phyloP scores from a whole-genome alignment of 2,113 vertebrate genomes.

The Silurus glanis region DNA sequence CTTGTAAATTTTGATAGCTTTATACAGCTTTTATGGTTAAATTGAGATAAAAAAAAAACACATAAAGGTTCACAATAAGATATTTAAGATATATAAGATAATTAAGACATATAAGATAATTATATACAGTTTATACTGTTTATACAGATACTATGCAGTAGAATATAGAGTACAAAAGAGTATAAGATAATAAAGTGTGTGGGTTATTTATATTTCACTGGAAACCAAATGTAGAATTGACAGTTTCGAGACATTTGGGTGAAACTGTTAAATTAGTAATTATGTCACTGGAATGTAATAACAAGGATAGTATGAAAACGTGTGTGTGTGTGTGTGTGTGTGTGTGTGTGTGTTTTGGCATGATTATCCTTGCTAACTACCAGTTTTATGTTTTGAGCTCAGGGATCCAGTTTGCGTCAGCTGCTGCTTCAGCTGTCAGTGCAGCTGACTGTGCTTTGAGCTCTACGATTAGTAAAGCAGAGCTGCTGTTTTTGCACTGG shows the following conservation, averaged over 20 bases:
- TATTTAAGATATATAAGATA: too few species aligned
- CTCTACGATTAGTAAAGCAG: background rate
- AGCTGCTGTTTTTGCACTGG: constrained; percentile 12
- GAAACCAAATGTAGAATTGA: background rate
- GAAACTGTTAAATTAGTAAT: background rate
- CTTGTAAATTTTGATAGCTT: background rate
- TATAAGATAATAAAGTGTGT: background rate
- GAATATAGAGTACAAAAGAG: background rate
- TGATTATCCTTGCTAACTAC: constrained; percentile 7
- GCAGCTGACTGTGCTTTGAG: constrained; percentile 5
- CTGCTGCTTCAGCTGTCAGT: constrained; percentile 29
- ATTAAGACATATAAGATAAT: too few species aligned
- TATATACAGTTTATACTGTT: too few species aligned
- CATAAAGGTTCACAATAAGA: too few species aligned
- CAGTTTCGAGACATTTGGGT: background rate
- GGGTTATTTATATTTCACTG: background rate
- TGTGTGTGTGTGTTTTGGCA: constrained; percentile 7
- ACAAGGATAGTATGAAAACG: background rate
- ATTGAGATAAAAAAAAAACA: too few species aligned
- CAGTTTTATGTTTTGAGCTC: constrained; percentile 14
- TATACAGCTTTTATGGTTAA: background rate
- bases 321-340: constrained; percentile 32
- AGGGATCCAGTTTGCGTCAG: constrained; percentile 4
- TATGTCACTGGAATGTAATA: background rate
- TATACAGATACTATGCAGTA: background rate